phyloP scores from a whole-genome alignment of 2,888 invertebrate species.

The Adelphocoris suturalis region DNA sequence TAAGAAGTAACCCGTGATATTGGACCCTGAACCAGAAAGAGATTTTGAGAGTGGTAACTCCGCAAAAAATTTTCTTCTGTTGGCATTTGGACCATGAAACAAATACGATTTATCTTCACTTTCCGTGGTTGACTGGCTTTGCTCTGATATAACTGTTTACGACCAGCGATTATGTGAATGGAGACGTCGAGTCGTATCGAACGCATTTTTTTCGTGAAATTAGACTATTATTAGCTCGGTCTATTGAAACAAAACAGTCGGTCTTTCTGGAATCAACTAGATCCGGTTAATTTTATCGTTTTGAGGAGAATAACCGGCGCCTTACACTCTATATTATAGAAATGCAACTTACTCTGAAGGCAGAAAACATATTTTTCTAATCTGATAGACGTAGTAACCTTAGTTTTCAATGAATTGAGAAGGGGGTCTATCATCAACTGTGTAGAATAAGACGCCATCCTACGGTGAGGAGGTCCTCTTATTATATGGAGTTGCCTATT shows the following conservation, averaged over 20 bases:
- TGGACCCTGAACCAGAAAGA: constrained; percentile 9
- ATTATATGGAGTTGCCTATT: no score
- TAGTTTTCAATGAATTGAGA: no score
- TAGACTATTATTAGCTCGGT: not conserved
- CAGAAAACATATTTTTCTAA: no score
- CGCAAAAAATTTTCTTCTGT: constrained; percentile 11
- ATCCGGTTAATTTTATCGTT: constrained; percentile 1
- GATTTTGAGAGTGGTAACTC: not conserved
- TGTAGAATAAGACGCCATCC: no score
- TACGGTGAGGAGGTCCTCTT: no score
- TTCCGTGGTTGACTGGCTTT: constrained; percentile 7
- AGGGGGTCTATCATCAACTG: no score
- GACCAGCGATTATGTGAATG: constrained; percentile 3
- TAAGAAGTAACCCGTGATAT: constrained; percentile 1
- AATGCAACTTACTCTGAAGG: no score
- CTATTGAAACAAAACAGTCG: not conserved
- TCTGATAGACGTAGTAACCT: no score
- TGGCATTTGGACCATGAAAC: not conserved
- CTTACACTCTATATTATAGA: no score
- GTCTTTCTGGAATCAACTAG: constrained; percentile 7
- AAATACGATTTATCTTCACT: not conserved
- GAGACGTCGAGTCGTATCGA: constrained; percentile 6
- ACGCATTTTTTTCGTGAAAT: constrained; percentile 14
- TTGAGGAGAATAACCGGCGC: not conserved
- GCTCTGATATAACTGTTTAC: constrained; percentile 23